These are phyloP conservation scores for Selenia dentaria DNA, from an alignment of 2,888 invertebrate genomes.

Conservation along the genomic window DNA sequence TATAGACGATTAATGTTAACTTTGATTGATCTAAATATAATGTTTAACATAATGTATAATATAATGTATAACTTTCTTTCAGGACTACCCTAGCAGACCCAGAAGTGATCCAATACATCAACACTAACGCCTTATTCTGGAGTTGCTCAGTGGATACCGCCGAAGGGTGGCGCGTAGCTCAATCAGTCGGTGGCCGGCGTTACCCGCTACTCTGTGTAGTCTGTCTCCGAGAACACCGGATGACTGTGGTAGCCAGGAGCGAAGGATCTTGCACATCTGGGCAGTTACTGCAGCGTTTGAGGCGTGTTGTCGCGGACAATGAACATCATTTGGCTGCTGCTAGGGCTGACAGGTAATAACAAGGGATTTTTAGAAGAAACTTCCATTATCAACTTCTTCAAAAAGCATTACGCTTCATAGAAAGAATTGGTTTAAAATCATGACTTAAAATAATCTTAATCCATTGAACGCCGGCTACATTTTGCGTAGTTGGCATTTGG, in stretches of 20 bases:
- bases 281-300: slow-evolving; percentile 89
- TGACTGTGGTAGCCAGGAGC: slow-evolving; percentile 96
- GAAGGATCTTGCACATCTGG: slow-evolving; percentile 92
- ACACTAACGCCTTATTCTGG: slow-evolving; percentile 96
- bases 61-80: too few species aligned
- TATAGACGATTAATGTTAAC: too few species aligned
- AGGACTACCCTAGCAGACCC: slow-evolving; percentile 89
- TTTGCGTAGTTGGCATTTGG: too few species aligned
- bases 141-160: slow-evolving; percentile 94
- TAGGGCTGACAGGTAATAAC: slow-evolving; percentile 92
- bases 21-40: too few species aligned
- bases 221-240: slow-evolving; percentile 94
- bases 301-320: slow-evolving; percentile 92
- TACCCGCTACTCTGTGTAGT: slow-evolving; percentile 95
- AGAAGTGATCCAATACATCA: slow-evolving; percentile 91
- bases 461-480: too few species aligned
- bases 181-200: slow-evolving; percentile 92
- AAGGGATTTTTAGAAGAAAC: too few species aligned
- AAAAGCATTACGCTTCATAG: too few species aligned
- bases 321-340: slow-evolving; percentile 94
- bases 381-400: too few species aligned
- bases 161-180: slow-evolving; percentile 96
- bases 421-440: too few species aligned
- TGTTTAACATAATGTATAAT: too few species aligned
- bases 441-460: too few species aligned